phyloP scores from a whole-genome alignment of 2,888 invertebrate species.

The Diarsia mendica region DNA sequence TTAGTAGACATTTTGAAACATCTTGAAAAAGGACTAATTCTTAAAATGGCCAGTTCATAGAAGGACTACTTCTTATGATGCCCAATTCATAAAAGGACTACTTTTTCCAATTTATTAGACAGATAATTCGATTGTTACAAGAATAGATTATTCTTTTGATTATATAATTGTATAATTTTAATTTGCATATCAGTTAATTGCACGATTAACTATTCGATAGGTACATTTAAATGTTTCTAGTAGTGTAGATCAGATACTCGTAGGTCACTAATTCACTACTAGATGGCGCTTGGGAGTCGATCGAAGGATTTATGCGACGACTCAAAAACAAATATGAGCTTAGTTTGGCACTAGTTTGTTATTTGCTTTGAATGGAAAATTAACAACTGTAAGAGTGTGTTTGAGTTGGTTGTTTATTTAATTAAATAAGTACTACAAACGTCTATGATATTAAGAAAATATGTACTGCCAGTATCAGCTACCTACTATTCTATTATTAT shows the following conservation, averaged over 20 bases:
- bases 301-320: neutral
- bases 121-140: neutral
- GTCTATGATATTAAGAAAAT: neutral
- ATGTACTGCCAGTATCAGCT: neutral
- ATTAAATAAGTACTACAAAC: neutral
- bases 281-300: conserved; percentile 31
- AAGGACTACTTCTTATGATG: no score
- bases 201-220: neutral
- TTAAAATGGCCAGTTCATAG: no score
- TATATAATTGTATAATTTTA: neutral
- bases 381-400: no score
- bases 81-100: no score
- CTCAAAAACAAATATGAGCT: neutral
- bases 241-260: neutral
- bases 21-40: no score
- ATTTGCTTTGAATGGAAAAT: neutral
- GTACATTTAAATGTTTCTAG: neutral
- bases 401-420: neutral
- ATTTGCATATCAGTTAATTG: neutral
- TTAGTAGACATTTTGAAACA: no score
- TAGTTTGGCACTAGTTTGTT: neutral
- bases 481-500: neutral
- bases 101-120: no score
- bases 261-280: neutral
- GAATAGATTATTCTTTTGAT: neutral